Conservation (phyloP, 1,140 invertebrate species). For the Ladona fulva region DNA sequence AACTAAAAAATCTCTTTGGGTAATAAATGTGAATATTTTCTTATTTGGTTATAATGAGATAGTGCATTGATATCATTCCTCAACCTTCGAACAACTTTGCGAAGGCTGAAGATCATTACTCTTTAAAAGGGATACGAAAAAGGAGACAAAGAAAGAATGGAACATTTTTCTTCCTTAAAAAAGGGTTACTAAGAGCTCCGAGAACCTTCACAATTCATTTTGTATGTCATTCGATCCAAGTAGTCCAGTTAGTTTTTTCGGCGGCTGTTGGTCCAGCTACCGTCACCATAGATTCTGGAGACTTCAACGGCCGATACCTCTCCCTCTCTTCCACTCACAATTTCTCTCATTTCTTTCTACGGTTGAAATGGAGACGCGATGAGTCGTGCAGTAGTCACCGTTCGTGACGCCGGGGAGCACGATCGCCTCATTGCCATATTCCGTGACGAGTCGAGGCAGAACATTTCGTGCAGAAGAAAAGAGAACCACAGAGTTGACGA, state of each 20-base stretch:
- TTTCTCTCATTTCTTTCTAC: too few relatives aligned
- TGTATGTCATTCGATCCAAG: background rate
- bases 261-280: background rate
- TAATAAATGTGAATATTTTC: too few relatives aligned
- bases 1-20: too few relatives aligned
- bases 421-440: background rate
- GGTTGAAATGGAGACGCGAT: background rate
- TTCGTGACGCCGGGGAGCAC: background rate
- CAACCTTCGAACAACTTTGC: too few relatives aligned
- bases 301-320: background rate
- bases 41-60: too few relatives aligned
- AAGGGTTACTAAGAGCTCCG: background rate
- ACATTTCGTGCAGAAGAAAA: background rate
- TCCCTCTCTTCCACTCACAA: background rate
- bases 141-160: background rate
- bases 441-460: background rate
- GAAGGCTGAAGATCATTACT: too few relatives aligned
- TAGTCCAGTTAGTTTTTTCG: background rate
- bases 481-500: background rate
- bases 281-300: background rate
- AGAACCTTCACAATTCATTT: background rate
- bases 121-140: too few relatives aligned
- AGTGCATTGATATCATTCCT: too few relatives aligned
- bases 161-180: background rate
- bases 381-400: background rate